phyloP scores from a whole-genome alignment of 2,797 vertebrate genomes.

The Emydoidea blandingii region DNA sequence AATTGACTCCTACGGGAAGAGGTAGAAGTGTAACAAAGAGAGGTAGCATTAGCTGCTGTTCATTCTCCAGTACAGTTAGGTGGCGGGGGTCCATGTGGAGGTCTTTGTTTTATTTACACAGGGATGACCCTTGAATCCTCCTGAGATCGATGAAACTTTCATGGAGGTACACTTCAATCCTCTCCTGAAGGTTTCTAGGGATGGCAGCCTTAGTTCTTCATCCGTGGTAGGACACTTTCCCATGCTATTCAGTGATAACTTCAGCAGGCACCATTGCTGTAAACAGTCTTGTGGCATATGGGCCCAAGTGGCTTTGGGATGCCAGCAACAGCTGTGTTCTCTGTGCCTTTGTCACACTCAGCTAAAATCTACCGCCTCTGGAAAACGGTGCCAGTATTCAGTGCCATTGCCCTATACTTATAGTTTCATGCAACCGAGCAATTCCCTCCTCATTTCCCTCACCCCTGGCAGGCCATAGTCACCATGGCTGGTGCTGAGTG shows the following conservation, averaged over 20 bases:
- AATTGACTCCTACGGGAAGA: not conserved
- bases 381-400: not conserved
- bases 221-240: not conserved
- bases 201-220: not conserved
- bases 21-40: not conserved
- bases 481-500: not conserved
- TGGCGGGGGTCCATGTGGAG: not conserved
- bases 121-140: not conserved
- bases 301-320: not conserved
- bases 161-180: not conserved
- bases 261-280: not conserved
- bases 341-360: not conserved
- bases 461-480: not conserved
- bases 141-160: not conserved
- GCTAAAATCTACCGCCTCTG: not conserved
- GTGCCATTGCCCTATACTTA: not conserved
- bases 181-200: not conserved
- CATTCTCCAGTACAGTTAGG: not conserved
- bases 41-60: not conserved
- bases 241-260: not conserved
- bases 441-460: not conserved
- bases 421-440: not conserved
- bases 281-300: not conserved
- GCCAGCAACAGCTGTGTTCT: not conserved
- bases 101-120: not conserved